Evolutionary conservation across 2,797 vertebrate species (phyloP), one percentile per base, ranked within the genome.

Genomic region (Schizopygopsis pylzovi): DNA sequence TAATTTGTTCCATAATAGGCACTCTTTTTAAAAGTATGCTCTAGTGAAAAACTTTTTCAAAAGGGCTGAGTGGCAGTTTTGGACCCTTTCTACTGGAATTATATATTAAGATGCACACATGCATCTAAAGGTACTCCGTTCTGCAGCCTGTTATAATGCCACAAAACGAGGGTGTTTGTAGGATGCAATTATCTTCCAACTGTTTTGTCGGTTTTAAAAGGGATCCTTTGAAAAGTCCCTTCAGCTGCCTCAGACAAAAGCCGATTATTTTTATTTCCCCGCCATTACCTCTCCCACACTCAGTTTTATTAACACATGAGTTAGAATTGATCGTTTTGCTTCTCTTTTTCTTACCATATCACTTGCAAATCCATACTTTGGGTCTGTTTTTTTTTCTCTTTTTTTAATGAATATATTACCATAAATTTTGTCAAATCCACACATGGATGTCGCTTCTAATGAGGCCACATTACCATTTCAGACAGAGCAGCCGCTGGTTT

Each of bases 381-480:
- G 49, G 52, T 73, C 85, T 49, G 49, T 43, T 47, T 79, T 87
- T 76, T 79, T 84, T 56, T 54, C 41, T 15, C 4, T 56, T 68
- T 85, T 85, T 85, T 41, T 10, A 33, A 63, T 77, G 83, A 85
- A 89, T 89, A 87, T 77, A 81, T 89, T 89, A 85, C 54, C 88
- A 89, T 89, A 89, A 85, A 83, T 87, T 87, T 79, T 13, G 83
- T 87, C 41, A 79, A 86, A 87, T 85, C 86, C 84, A 89, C 86
- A 81, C 76, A 85, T 61, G 83, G 83, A 85, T 87, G 88, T 87
- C 86, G 78, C 88, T 73, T 89, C 76, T 89, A 89, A 89, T 87
- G 88, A 89, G 86, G 63, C 83, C 76, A 78, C 86, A 89, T 89
- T 89, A 89, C 86, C 88, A 89, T 87, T 89, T 89, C 88, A 87